Evolutionary conservation across 2,113 vertebrate species (phyloP).

Genomic region (Herpetotheres cachinnans): DNA sequence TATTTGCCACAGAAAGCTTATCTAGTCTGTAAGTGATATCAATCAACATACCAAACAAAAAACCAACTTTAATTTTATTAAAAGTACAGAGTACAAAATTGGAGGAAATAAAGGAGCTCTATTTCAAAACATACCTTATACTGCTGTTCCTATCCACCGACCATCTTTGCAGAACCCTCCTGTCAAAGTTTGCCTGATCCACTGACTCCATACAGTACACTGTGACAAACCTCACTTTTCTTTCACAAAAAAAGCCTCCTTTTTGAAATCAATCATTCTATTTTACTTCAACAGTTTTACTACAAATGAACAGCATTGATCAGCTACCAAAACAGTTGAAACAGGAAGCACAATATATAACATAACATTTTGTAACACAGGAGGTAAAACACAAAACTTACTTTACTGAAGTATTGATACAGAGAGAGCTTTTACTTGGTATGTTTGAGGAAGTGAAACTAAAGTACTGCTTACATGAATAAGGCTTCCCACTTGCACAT

Average conservation of each 20-base stretch:
- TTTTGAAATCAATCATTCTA: neutral
- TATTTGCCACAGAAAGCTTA: neutral
- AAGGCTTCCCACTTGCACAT: neutral
- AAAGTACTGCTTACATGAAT: neutral
- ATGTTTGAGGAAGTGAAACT: neutral
- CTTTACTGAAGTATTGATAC: neutral
- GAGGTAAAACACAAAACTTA: neutral
- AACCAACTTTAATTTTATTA: neutral
- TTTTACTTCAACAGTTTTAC: neutral
- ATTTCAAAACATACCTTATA: neutral
- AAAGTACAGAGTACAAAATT: neutral
- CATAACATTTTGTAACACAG: neutral
- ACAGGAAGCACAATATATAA: neutral
- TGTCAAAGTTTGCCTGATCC: neutral
- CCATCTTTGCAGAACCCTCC: neutral
- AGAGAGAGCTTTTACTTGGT: neutral
- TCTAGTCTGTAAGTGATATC: neutral
- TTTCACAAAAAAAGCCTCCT: neutral
- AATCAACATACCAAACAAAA: neutral
- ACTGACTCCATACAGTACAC: neutral
- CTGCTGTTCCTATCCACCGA: neutral
- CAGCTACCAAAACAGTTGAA: neutral
- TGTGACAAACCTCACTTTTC: neutral
- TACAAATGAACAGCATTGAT: neutral
- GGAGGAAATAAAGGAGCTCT: neutral